Evolutionary conservation across 2,797 vertebrate genomes (phyloP).

Genomic region (Myotis vivesi): DNA sequence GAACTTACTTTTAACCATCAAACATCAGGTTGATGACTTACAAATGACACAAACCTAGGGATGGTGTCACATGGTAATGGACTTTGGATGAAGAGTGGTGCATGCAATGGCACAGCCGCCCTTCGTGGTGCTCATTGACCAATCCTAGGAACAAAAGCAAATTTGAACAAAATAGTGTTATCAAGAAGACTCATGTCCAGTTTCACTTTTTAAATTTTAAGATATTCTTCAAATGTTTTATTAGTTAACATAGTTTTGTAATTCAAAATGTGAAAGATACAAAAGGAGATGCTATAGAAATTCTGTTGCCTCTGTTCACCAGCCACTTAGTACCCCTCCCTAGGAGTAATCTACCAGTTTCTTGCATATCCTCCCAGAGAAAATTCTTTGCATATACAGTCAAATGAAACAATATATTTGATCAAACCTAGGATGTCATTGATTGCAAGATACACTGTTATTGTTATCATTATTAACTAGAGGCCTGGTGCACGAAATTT

Average conservation of each 20-base stretch:
- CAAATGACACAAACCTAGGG: neutral
- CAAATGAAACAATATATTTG: constrained; percentile 1
- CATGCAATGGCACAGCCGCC: neutral
- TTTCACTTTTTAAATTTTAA: neutral
- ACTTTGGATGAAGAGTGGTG: neutral
- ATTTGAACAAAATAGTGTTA: neutral
- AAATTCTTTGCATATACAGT: neutral
- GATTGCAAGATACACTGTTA: neutral
- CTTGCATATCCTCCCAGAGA: constrained; percentile 6
- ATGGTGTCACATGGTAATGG: neutral
- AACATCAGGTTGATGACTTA: neutral
- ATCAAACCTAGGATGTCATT: neutral
- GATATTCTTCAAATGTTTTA: neutral
- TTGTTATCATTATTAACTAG: neutral
- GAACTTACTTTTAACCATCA: neutral
- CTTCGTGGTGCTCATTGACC: neutral
- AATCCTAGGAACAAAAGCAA: neutral
- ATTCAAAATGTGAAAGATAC: constrained; percentile 6
- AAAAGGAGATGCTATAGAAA: neutral
- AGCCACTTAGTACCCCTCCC: neutral
- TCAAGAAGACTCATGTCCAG: neutral
- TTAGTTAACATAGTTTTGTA: neutral
- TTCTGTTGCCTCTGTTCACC: neutral
- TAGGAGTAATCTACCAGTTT: neutral
- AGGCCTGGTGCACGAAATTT: too few species aligned